phyloP scores from a whole-genome alignment of 2,113 vertebrate genomes.

The Lepus europaeus region DNA sequence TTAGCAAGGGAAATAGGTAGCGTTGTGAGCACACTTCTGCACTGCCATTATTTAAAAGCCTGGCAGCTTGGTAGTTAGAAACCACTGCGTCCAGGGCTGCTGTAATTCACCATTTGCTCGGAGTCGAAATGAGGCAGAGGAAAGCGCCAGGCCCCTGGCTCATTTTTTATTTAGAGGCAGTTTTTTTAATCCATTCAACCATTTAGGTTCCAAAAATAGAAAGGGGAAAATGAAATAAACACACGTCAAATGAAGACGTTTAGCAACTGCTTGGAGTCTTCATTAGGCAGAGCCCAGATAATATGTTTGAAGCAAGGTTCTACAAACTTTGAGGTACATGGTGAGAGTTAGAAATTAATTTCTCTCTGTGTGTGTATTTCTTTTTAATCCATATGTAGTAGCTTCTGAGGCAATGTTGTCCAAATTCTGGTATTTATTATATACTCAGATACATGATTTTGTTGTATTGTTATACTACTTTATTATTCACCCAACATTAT shows the following conservation, averaged over 20 bases:
- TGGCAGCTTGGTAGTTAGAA: slow-evolving; percentile 69
- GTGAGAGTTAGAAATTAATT: slow-evolving; percentile 29
- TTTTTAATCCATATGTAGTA: neutral
- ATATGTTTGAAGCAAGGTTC: slow-evolving; percentile 40
- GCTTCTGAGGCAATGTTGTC: neutral
- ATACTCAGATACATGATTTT: neutral
- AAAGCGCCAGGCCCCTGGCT: slow-evolving; percentile 58
- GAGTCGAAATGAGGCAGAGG: slow-evolving; percentile 68
- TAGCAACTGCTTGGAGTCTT: slow-evolving; percentile 23
- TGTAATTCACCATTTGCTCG: slow-evolving; percentile 70
- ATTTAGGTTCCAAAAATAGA: slow-evolving; percentile 78
- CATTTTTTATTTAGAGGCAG: slow-evolving; percentile 80
- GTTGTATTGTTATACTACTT: neutral
- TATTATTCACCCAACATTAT: neutral
- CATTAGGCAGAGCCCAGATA: neutral
- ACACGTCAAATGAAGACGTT: slow-evolving; percentile 54
- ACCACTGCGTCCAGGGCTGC: slow-evolving; percentile 46
- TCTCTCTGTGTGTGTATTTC: neutral
- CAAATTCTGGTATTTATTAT: neutral
- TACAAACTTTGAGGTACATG: neutral
- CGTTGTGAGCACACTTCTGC: slow-evolving; percentile 73
- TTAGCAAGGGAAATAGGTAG: slow-evolving; percentile 87
- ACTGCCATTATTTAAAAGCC: slow-evolving; percentile 76
- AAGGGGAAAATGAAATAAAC: slow-evolving; percentile 69
- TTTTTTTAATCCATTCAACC: slow-evolving; percentile 68